Evolutionary conservation across 1,140 invertebrate genomes (phyloP).

Genomic region (Tribolium castaneum): DNA sequence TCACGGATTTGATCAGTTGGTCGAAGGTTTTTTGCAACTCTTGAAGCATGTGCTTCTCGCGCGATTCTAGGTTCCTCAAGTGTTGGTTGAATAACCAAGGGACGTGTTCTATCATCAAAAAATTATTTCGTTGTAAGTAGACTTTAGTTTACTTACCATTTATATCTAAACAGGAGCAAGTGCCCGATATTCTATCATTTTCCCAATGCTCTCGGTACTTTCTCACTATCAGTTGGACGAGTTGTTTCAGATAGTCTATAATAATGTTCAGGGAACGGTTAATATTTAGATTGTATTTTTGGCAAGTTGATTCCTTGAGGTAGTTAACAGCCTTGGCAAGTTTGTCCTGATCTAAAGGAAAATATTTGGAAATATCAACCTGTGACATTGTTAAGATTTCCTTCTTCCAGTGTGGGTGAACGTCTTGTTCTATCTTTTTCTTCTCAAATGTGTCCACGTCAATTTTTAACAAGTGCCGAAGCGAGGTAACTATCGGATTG

Average conservation of each 20-base stretch:
- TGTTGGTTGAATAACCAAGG: conserved; percentile 8
- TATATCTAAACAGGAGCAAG: neutral
- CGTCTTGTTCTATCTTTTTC: neutral
- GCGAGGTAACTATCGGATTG: conserved; percentile 16
- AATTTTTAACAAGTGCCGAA: neutral
- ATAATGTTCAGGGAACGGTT: conserved; percentile 35
- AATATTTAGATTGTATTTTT: neutral
- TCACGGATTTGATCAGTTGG: conserved; percentile 45
- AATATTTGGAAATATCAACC: conserved; percentile 43
- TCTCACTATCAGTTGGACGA: conserved; percentile 49
- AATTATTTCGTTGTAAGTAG: neutral
- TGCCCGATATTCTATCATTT: conserved; percentile 23
- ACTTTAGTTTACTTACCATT: neutral
- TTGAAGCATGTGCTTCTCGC: conserved; percentile 47
- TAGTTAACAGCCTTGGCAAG: conserved; percentile 43
- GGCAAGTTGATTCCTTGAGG: conserved; percentile 15
- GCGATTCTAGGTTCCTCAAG: neutral
- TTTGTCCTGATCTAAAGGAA: conserved; percentile 41
- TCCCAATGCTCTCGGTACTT: conserved; percentile 49
- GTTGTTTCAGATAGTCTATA: conserved; percentile 45
- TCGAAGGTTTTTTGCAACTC: conserved; percentile 49
- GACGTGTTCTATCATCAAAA: neutral
- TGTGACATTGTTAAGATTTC: neutral
- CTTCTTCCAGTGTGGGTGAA: neutral
- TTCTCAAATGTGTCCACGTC: neutral